Base-by-base conservation (phyloP, 2,113 vertebrate species). In the Empidonax traillii region DNA sequence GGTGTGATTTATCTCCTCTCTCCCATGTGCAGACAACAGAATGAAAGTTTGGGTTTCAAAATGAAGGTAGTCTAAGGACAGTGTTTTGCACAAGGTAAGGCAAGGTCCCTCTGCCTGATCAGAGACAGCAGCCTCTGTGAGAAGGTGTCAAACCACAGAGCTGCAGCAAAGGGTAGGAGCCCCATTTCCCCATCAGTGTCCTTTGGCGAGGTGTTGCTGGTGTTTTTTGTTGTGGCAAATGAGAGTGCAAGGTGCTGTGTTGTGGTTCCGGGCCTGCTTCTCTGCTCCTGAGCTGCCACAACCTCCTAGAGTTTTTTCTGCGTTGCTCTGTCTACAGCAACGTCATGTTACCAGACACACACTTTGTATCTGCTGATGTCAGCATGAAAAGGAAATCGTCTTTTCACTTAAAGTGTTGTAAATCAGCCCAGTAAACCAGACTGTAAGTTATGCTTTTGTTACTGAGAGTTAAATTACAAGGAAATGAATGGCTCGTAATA, bases 391-490 rank as follows among this genome's bases (percentile, higher is more conserved):
- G 68, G 78, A 97, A 97, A 97, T 87, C 61, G 31, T 97, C 96
- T 95, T 97, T 97, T 96, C 72, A 93, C 96, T 93, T 96, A 85
- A 94, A 93, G 52, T 82, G 92, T 67, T 97, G 97, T 98, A 98
- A 98, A 98, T 98, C 97, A 98, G 77, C 78, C 81, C 69, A 52
- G 46, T 96, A 97, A 98, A 97, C 97, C 85, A 97, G 92, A 93
- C 96, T 95, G 87, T 97, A 97, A 88, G 93, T 97, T 97, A 97
- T 94, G 95, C 94, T 97, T 97, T 98, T 97, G 97, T 97, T 97
- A 93, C 89, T 33, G 58, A 96, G 96, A 97, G 95, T 96, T 98
- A 98, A 98, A 97, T 98, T 96, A 96, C 97, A 97, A 98, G 97
- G 92, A 97, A 98, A 97, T 95, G 97, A 98, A 97, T 89, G 94